Conservation (phyloP, 2,113 vertebrate species). For the Coracopsis vasa region DNA sequence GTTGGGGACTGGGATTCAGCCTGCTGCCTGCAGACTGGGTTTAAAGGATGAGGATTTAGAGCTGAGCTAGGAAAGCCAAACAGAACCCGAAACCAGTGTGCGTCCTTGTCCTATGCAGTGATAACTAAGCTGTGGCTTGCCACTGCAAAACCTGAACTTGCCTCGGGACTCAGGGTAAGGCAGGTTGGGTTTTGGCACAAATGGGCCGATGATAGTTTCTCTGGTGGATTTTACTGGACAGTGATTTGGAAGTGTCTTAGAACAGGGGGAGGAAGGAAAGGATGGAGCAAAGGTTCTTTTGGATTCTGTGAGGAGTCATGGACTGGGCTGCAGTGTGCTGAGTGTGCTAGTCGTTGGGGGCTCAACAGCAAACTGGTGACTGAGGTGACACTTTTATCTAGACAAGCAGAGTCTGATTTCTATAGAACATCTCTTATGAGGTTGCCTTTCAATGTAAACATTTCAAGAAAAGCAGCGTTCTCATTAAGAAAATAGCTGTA, state of each 20-base stretch:
- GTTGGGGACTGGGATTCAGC: not conserved
- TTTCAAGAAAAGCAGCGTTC: not conserved
- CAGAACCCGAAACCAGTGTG: not conserved
- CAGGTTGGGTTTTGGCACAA: not conserved
- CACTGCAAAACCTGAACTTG: not conserved
- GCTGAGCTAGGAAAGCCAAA: not conserved
- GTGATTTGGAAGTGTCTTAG: not conserved
- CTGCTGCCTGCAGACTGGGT: not conserved
- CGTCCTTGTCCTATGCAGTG: not conserved
- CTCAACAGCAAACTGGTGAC: not conserved
- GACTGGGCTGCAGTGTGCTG: not conserved
- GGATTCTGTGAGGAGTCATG: rapidly evolving
- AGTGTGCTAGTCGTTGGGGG: rapidly evolving
- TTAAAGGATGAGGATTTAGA: not conserved
- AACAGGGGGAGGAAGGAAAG: not conserved
- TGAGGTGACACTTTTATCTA: not conserved
- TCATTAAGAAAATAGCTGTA: not conserved
- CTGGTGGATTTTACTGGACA: not conserved
- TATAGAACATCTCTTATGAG: rapidly evolving
- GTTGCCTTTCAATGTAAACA: not conserved
- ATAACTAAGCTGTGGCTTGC: not conserved
- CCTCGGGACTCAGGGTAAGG: rapidly evolving
- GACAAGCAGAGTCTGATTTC: not conserved
- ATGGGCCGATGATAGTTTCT: not conserved
- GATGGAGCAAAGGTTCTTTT: not conserved